phyloP scores from a whole-genome alignment of 2,797 vertebrate species.

The Margarornis squamiger region DNA sequence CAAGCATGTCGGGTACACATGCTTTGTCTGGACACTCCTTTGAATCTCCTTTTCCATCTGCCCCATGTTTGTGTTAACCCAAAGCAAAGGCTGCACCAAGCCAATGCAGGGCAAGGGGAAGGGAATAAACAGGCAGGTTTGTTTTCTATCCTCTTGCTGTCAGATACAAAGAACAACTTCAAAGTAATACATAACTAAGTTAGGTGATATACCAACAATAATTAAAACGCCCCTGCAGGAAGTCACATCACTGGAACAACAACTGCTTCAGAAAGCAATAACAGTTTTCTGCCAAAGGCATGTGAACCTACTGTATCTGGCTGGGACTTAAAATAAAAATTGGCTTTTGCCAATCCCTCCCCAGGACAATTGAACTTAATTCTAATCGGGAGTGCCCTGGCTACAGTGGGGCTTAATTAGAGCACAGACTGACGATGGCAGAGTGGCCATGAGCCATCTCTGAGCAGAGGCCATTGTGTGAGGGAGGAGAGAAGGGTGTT shows the following conservation, averaged over 20 bases:
- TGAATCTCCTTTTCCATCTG: neutral
- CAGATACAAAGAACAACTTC: constrained; percentile 56
- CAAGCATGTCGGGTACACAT: neutral
- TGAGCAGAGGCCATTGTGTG: neutral
- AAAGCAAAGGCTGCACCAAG: neutral
- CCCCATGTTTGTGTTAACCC: neutral
- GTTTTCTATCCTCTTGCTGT: constrained; percentile 31
- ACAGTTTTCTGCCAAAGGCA: constrained; percentile 38
- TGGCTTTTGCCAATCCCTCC: neutral
- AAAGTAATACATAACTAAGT: constrained; percentile 47
- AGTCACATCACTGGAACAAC: constrained; percentile 46
- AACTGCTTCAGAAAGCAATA: constrained; percentile 39
- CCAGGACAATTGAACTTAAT: neutral
- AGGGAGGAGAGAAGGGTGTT: neutral
- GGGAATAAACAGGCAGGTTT: constrained; percentile 19
- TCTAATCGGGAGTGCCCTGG: neutral
- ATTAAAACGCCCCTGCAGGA: constrained; percentile 67
- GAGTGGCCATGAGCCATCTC: neutral
- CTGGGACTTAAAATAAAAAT: neutral
- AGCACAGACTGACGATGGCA: neutral
- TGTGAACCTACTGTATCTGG: constrained; percentile 2
- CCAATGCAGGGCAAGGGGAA: constrained; percentile 41
- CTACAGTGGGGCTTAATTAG: neutral
- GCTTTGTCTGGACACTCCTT: neutral
- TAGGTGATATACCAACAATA: constrained; percentile 56